Conservation (phyloP, 1,140 invertebrate genomes). For the Rhopalosiphum maidis region DNA sequence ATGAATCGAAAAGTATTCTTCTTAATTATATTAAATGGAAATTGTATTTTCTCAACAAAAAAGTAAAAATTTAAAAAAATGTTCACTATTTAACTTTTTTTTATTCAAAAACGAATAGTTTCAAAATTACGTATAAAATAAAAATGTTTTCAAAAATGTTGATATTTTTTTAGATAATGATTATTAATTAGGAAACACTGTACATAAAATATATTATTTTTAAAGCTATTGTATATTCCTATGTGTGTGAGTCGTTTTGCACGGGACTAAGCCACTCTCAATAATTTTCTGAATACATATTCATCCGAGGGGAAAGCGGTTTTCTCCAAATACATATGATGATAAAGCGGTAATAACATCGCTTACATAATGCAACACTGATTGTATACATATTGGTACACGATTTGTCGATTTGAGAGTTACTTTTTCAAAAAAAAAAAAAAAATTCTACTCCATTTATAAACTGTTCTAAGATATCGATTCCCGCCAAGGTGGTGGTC, state of each 20-base stretch:
- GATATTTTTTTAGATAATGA: background rate
- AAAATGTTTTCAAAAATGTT: background rate
- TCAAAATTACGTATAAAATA: too few relatives aligned
- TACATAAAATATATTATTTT: background rate
- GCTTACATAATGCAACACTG: background rate
- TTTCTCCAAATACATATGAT: constrained; percentile 32
- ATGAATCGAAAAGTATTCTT: background rate
- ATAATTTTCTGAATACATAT: constrained; percentile 7
- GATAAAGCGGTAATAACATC: constrained; percentile 32
- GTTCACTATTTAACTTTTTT: background rate
- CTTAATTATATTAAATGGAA: background rate
- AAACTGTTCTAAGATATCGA: background rate
- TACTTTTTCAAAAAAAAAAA: constrained; percentile 16
- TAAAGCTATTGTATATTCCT: too few relatives aligned
- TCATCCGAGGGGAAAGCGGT: constrained; percentile 31
- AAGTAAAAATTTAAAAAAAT: background rate
- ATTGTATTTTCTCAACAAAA: background rate
- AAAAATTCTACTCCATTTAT: constrained; percentile 13
- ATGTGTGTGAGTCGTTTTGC: background rate
- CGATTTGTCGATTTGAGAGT: constrained; percentile 15
- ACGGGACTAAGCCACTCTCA: background rate
- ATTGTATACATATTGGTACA: constrained; percentile 16
- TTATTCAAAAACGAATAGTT: background rate
- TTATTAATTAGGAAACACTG: background rate
- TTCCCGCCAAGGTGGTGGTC: constrained; percentile 2